Conservation (phyloP, 2,888 invertebrate species). For the Trachelus tabidus region DNA sequence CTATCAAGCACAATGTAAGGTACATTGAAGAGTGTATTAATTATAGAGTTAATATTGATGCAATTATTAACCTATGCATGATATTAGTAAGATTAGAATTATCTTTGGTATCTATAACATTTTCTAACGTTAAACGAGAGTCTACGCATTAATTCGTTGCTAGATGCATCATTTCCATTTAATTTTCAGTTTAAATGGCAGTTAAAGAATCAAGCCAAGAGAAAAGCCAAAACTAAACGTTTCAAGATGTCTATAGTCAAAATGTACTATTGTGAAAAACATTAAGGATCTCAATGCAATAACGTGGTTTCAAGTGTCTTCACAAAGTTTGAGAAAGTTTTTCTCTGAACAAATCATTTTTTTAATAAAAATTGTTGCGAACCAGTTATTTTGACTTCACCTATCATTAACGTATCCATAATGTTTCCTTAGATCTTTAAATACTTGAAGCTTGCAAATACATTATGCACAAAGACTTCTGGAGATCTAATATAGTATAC, state of each 20-base stretch:
- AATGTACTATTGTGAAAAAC: not conserved
- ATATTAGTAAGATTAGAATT: not conserved
- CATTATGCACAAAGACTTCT: not conserved
- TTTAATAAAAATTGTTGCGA: not conserved
- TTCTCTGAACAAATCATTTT: not conserved
- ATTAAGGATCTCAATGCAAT: too few relatives aligned
- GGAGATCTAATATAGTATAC: not conserved
- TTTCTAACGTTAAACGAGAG: not conserved
- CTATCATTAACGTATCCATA: not conserved
- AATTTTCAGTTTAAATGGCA: not conserved
- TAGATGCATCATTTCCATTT: not conserved
- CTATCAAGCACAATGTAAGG: not conserved
- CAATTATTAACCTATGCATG: not conserved
- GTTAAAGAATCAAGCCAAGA: not conserved
- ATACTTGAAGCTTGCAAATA: not conserved
- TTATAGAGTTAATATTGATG: not conserved
- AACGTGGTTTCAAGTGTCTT: not conserved
- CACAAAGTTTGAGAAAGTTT: not conserved
- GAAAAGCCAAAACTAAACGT: not conserved
- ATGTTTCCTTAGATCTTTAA: not conserved
- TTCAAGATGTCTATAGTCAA: not conserved
- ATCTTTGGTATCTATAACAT: not conserved
- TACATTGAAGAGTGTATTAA: not conserved
- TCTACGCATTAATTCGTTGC: not conserved
- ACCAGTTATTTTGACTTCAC: not conserved